Evolutionary conservation across 1,140 invertebrate species (phyloP), one percentile per base, ranked within the genome.

Genomic region (Lordiphosa clarofinis): DNA sequence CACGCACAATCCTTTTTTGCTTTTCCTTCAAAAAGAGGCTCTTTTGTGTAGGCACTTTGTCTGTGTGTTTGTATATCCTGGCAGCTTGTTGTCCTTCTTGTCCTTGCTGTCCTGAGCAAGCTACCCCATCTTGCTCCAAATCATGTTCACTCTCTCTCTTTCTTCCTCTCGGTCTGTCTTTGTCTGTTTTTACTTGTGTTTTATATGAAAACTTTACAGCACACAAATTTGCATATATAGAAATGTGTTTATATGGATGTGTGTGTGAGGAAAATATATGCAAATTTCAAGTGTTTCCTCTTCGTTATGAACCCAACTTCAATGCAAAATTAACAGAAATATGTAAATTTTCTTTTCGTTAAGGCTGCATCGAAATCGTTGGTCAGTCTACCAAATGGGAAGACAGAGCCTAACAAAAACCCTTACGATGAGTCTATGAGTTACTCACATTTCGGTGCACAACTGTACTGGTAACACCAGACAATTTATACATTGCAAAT

Each of bases 251-350:
- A 37, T 64, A 13, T 57, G 24, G 40, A 12, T 48, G 46, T 71
- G 38, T 63, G 48, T 73, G 57, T 54, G 61, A 60, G 56, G 69
- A 68, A 84, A 84, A 87, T 87, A 62, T 87, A 87, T 87, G 82
- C 82, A 87, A 87, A 87, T 87, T 87, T 81, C 76, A 87, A 87
- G 82, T 87, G 75, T 87, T 87, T 87, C 82, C 82, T 87, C 76
- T 78, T 87, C 82, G 82, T 87, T 87, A 87, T 87, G 73, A 87
- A 87, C 82, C 76, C 73, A 87, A 86, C 82, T 86, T 87, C 69
- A 86, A 78, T 82, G 75, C 58, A 86, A 86, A 86, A 86, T 86
- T 86, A 86, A 86, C 81, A 86, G 75, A 86, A 86, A 86, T 86
- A 86, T 86, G 82, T 73, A 86, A 86, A 86, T 86, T 86, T 73